Evolutionary conservation across 1,140 invertebrate genomes (phyloP), one percentile per base, ranked within the genome.

Genomic region (Drosophila ambigua): DNA sequence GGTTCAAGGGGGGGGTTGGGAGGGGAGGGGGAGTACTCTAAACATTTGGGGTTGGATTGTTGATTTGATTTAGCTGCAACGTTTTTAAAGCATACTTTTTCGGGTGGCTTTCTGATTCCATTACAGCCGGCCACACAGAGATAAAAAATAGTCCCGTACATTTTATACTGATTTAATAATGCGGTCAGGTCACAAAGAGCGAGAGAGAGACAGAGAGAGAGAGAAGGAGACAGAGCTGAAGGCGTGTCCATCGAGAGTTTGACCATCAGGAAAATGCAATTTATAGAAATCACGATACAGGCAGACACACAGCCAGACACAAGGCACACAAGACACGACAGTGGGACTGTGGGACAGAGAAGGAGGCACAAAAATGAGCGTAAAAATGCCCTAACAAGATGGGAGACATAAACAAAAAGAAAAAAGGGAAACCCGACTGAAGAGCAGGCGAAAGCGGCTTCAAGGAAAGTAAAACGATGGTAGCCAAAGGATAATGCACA

Each of bases 121-220:
- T 55, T 73, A 75, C 57, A 60, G 46, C 20, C 20, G 20, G 20
- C 20, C 20, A 1, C 20, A 20, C 20, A 20, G 15, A 54, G 26
- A 24, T n/a, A 5, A 9, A n/a, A 15, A 48, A 62, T 11, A 55
- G 35, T 35, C 26, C 20, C 44, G 31, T 67, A 31, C 51, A 76
- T 85, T 75, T 83, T 82, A 78, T 78, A 64, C 74, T 83, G 83
- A 85, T 85, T 85, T 85, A 88, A 88, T 85, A 85, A 88, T 72
- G 83, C 73, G 81, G 64, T 63, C 80, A 72, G 81, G 64, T 63
- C 80, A 72, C 41, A 50, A 57, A 57, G 24, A 35, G 31, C 1
- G 2, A 24, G 23, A 20, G 3, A 24, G 23, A 24, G 23, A 0
- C 16, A 16, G 16, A 16, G 16, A 16, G 23, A 4, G 23, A 31